A percentile compares a stretch with the other conserved stretches of the same genome.
Evolutionary conservation across 2,113 vertebrate genomes (phyloP).

Genomic region (Oncorhynchus mykiss): DNA sequence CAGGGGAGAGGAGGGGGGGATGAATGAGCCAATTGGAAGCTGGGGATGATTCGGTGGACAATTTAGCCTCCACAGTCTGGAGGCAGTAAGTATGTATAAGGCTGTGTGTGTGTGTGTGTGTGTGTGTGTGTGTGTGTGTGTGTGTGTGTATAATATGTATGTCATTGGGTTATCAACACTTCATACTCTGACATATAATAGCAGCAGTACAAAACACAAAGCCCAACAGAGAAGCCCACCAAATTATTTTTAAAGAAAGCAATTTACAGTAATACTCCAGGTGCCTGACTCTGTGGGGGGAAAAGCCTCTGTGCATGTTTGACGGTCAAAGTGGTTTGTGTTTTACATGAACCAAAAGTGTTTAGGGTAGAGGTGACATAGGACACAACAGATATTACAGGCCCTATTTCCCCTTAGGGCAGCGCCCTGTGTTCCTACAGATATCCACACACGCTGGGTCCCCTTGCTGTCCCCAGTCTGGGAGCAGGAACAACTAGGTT

Average conservation of each 20-base stretch:
- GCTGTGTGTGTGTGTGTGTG: neutral
- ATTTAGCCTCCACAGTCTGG: no score
- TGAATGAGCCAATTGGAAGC: no score
- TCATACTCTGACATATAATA: conserved; percentile 49
- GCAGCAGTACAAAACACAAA: conserved; percentile 50
- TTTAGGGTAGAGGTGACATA: conserved; percentile 39
- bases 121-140: conserved; percentile 3
- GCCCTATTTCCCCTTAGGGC: neutral
- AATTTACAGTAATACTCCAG: conserved; percentile 73
- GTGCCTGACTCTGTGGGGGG: conserved; percentile 22
- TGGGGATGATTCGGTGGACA: no score
- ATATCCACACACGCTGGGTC: neutral
- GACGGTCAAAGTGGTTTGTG: conserved; percentile 47
- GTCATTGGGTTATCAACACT: conserved; percentile 34
- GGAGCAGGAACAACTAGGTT: neutral
- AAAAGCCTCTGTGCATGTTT: conserved; percentile 44
- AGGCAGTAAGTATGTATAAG: neutral
- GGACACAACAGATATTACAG: neutral
- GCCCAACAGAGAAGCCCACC: conserved; percentile 47
- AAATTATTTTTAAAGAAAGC: conserved; percentile 66
- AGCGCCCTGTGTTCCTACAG: neutral
- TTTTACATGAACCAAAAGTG: conserved; percentile 57
- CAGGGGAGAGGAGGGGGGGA: no score
- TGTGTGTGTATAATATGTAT: conserved; percentile 17
- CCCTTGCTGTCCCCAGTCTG: neutral